These are phyloP conservation scores for Chloropsis hardwickii DNA, from an alignment of 2,113 vertebrate genomes.

Conservation along the genomic window DNA sequence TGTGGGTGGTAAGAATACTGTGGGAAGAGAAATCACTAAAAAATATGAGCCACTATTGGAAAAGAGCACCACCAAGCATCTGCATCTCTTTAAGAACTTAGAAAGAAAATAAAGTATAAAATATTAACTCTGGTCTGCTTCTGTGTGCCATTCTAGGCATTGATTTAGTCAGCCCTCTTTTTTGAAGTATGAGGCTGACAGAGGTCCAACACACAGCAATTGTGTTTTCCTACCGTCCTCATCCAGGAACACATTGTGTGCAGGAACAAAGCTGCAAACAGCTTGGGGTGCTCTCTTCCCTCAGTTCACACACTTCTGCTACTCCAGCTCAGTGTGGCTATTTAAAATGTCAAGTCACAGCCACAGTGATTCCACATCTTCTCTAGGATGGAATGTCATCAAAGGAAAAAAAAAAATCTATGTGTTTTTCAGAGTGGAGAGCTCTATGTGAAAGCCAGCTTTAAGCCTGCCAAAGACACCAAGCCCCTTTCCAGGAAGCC, in stretches of 20 bases:
- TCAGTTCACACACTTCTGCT: neutral
- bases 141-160: neutral
- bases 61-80: neutral
- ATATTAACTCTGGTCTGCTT: neutral
- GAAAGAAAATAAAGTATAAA: neutral
- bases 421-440: neutral
- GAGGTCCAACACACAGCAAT: rapidly evolving
- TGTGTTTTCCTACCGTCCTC: neutral
- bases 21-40: neutral
- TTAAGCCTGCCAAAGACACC: neutral
- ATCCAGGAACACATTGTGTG: rapidly evolving
- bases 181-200: neutral
- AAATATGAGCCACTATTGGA: neutral
- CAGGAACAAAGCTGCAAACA: neutral
- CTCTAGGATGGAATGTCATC: neutral
- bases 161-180: neutral
- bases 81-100: neutral
- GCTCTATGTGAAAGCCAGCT: neutral
- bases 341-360: neutral
- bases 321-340: neutral
- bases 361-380: neutral
- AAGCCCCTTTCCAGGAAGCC: neutral
- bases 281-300: neutral
- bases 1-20: neutral
- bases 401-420: neutral